These are phyloP conservation scores for Pao palembangensis DNA, from an alignment of 2,113 vertebrate species.

Conservation along the genomic window DNA sequence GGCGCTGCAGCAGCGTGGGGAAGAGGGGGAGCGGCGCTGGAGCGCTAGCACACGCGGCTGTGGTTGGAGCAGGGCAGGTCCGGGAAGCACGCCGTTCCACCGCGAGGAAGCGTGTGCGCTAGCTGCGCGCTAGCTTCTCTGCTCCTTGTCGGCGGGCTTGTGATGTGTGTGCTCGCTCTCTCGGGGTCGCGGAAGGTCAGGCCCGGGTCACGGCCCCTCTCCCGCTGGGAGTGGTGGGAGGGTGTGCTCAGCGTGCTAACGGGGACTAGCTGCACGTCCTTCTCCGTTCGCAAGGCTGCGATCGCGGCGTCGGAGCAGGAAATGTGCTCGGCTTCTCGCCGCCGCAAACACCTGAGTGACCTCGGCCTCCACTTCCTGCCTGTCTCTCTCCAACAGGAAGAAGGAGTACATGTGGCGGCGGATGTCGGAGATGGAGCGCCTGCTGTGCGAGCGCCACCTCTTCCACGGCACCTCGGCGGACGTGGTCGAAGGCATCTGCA, in stretches of 20 bases:
- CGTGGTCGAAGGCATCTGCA: slow-evolving; percentile 96
- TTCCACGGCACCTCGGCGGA: slow-evolving; percentile 98
- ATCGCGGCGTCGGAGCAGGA: slow-evolving; percentile 5
- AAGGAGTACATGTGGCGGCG: slow-evolving; percentile 97
- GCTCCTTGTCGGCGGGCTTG: background rate
- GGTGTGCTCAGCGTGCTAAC: slow-evolving; percentile 23
- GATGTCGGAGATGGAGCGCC: slow-evolving; percentile 86
- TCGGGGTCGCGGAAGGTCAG: slow-evolving; percentile 53
- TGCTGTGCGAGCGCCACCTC: slow-evolving; percentile 93
- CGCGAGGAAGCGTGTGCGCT: too few relatives aligned
- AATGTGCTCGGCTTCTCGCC: background rate
- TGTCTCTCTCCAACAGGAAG: slow-evolving; percentile 79
- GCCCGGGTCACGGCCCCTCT: slow-evolving; percentile 46
- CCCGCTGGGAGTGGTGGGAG: slow-evolving; percentile 22
- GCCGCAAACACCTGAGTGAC: background rate
- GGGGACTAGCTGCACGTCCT: background rate
- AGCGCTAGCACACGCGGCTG: too few relatives aligned
- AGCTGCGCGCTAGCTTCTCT: too few relatives aligned
- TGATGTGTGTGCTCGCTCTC: background rate
- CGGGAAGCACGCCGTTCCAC: too few relatives aligned
- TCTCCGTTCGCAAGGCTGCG: slow-evolving; percentile 21
- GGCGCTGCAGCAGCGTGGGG: too few relatives aligned
- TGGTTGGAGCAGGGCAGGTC: too few relatives aligned
- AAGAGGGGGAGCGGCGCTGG: too few relatives aligned
- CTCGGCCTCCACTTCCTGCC: too few relatives aligned